Percentiles rank a stretch among this genome's conserved stretches.
These are phyloP conservation scores for Incurvaria masculella DNA, from an alignment of 2,888 invertebrate genomes.

Conservation along the genomic window DNA sequence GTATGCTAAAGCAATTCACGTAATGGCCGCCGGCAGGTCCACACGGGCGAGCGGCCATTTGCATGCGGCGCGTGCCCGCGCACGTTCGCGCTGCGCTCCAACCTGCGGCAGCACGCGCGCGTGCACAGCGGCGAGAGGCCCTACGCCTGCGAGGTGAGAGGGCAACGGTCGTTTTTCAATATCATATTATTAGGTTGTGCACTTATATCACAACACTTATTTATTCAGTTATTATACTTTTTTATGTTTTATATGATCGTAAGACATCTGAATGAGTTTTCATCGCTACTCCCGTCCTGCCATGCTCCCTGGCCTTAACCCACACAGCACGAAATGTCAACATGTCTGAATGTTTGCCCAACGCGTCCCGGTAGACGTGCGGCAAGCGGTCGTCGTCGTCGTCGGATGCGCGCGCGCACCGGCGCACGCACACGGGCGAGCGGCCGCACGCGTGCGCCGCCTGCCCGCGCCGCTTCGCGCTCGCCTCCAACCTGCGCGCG, in stretches of 20 bases:
- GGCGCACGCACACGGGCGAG: constrained; percentile 7
- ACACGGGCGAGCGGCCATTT: background rate
- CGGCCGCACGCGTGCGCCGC: constrained; percentile 2
- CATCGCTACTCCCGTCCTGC: too few relatives aligned
- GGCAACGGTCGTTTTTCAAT: too few relatives aligned
- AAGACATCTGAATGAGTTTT: too few relatives aligned
- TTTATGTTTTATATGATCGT: too few relatives aligned
- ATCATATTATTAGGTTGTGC: too few relatives aligned
- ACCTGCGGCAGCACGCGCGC: constrained; percentile 5
- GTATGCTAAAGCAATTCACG: too few relatives aligned
- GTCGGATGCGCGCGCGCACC: constrained; percentile 5
- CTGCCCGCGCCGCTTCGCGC: constrained; percentile 6
- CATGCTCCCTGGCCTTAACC: too few relatives aligned
- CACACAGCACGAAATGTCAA: too few relatives aligned
- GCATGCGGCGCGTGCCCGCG: constrained; percentile 3
- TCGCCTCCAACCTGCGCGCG: constrained; percentile 5
- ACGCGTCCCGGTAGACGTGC: constrained; percentile 3
- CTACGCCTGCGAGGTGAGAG: constrained; percentile 6
- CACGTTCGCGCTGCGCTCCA: constrained; percentile 4
- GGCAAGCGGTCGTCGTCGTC: constrained; percentile 6
- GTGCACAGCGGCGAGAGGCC: constrained; percentile 7
- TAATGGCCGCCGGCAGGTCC: background rate
- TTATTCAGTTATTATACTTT: too few relatives aligned
- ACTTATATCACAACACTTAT: too few relatives aligned
- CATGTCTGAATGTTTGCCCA: too few relatives aligned